Percentiles rank a stretch among this genome's conserved stretches.
Evolutionary conservation across 2,888 invertebrate genomes (phyloP).

Genomic region (Perizoma affinitatum): DNA sequence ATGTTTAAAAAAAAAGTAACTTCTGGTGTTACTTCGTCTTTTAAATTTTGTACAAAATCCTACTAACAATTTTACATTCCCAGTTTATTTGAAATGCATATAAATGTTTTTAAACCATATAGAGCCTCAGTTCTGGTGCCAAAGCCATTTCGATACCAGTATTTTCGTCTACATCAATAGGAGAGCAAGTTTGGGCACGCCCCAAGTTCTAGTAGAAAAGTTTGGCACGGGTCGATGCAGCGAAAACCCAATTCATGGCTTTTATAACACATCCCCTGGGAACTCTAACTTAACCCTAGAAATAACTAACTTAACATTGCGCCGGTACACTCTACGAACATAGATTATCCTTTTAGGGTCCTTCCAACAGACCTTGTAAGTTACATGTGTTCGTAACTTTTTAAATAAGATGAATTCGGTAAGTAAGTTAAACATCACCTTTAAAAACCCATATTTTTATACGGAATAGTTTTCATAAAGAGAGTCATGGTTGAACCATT

Average conservation of each 20-base stretch:
- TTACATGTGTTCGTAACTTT: not conserved
- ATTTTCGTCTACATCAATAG: slow-evolving; percentile 47
- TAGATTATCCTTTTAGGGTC: slow-evolving; percentile 7
- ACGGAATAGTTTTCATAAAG: slow-evolving; percentile 12
- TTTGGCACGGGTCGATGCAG: slow-evolving; percentile 38
- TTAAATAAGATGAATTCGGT: not conserved
- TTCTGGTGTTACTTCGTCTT: no score
- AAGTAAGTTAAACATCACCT: no score
- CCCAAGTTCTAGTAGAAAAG: slow-evolving; percentile 45
- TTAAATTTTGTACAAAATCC: slow-evolving; percentile 11
- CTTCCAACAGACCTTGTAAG: slow-evolving; percentile 17
- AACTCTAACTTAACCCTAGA: slow-evolving; percentile 19
- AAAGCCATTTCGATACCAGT: slow-evolving; percentile 41
- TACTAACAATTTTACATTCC: slow-evolving; percentile 16
- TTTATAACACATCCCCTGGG: slow-evolving; percentile 38
- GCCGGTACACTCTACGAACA: no score
- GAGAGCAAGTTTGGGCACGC: slow-evolving; percentile 45
- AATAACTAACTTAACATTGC: no score
- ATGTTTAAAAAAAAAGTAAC: no score
- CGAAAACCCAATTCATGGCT: slow-evolving; percentile 43
- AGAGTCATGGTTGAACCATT: slow-evolving; percentile 17
- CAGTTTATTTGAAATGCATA: slow-evolving; percentile 42
- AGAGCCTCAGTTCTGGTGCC: slow-evolving; percentile 41
- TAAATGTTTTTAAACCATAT: slow-evolving; percentile 43
- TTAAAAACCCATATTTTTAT: not conserved